Base-by-base conservation (phyloP, 2,113 vertebrate species). In the Nipponia nippon region DNA sequence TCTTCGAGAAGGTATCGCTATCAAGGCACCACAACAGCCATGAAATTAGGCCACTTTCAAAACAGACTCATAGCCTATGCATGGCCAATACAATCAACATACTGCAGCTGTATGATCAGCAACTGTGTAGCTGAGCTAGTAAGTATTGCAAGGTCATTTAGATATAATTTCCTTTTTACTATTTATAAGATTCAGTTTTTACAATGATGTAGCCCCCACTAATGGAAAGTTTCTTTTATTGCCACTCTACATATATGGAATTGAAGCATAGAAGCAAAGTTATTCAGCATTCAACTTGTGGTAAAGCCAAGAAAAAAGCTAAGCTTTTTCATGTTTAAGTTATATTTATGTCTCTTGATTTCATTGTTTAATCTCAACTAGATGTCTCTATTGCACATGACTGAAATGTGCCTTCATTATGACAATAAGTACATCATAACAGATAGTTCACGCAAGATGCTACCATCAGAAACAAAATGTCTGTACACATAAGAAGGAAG, bases 351-450 rank as follows among this genome's bases (percentile, higher is more conserved):
- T 21, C 27, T 71, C 63, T 80, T 38, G 22, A 69, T 42, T 61
- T 94, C 13, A 44, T 27, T 86, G 36, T 72, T 93, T 65, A 83
- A 70, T 81, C 49, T 88, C 77, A 72, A 47, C 23, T 49, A 36
- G 13, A 40, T 34, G n/a, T 10, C 16, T 71, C 42, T 44, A 6
- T 34, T 65, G 47, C 40, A 63, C 13, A 21, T 0, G 0, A 56
- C 34, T 70, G 62, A 90, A 90, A 76, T 14, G 34, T 63, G 47
- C 30, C 32, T 85, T 83, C 38, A 15, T 22, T 88, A 32, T 8
- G 8, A 58, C 26, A 21, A 0, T 16, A 82, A 56, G 18, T 61
- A 42, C 32, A 30, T 69, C 18, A 10, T 70, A 70, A 81, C 34
- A 84, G 38, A 11, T 12, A 55, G 59, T 10, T 95, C 79, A 72